Base-by-base conservation (phyloP, 2,888 invertebrate genomes). In the Lasioglossum figueresi region DNA sequence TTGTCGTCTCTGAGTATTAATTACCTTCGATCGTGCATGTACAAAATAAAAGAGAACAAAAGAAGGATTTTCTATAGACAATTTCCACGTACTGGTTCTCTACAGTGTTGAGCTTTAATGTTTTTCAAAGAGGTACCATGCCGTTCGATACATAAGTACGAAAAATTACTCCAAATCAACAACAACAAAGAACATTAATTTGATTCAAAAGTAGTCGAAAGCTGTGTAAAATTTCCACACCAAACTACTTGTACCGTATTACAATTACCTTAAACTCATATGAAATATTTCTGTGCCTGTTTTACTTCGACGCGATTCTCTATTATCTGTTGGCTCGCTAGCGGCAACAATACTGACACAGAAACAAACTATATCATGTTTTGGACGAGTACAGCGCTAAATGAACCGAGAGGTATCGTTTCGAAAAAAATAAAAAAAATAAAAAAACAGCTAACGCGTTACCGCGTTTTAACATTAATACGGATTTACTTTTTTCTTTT, bases 211-310 rank as follows among this genome's bases (percentile, higher is more conserved):
- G 34, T 74, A 31, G 34, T 78, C 76, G 37, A 70, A 80, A 80
- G 52, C 27, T 40, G 19, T 70, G 16, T 48, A 56, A 88, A n/a
- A 71, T 77, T 70, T 68, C 77, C 80, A 91, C 88, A 90, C 85
- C 88, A 90, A 87, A 84, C 89, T 89, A 89, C 83, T 86, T 90
- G 80, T 81, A 80, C 77, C 76, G 27, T 71, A 76, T 88, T 43
- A 87, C 88, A 92, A 63, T 94, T 94, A 97, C 97, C 97, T 97
- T 96, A 97, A 95, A 95, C 97, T 97, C 97, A 97, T 97, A 96
- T 96, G 96, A 96, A 97, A 96, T 95, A 97, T 97, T 96, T 97
- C 97, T 95, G 97, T 97, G 95, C 97, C 97, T 91, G 97, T 97
- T 96, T 96, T 95, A 92, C 94, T 94, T 93, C 93, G 93, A 92